phyloP scores from a whole-genome alignment of 2,888 invertebrate species.

The Latrodectus hesperus region DNA sequence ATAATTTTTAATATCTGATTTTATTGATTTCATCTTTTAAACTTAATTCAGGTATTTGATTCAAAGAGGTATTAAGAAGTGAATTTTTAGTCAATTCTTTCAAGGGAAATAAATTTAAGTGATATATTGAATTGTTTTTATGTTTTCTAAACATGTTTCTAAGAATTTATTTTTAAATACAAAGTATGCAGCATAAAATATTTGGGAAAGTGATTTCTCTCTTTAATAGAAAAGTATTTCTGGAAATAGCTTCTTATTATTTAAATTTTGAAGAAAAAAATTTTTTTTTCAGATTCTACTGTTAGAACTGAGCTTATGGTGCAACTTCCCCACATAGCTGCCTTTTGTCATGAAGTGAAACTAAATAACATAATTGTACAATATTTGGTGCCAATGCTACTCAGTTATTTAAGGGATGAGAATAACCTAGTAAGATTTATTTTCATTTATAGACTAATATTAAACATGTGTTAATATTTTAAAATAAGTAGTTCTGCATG shows the following conservation, averaged over 20 bases:
- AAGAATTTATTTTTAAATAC: too few relatives aligned
- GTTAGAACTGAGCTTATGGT: conserved; percentile 81
- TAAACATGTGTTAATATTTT: not conserved
- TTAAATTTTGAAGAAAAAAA: not conserved
- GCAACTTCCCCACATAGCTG: conserved; percentile 81
- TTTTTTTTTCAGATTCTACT: conserved; percentile 77
- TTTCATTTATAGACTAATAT: not conserved
- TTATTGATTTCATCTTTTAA: too few relatives aligned
- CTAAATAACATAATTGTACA: conserved; percentile 78
- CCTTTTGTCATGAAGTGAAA: conserved; percentile 78
- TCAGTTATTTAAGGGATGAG: conserved; percentile 79
- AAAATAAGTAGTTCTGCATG: not conserved
- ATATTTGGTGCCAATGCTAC: conserved; percentile 81
- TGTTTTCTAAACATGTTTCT: too few relatives aligned
- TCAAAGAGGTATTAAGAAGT: too few relatives aligned
- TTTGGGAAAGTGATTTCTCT: too few relatives aligned
- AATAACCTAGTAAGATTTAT: conserved; percentile 78
- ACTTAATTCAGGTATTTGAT: too few relatives aligned
- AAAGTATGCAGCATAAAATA: too few relatives aligned
- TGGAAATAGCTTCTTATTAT: too few relatives aligned
- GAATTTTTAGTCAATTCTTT: too few relatives aligned
- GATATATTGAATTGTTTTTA: too few relatives aligned
- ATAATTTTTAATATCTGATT: too few relatives aligned
- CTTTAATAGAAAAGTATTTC: not conserved
- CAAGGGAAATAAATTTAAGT: too few relatives aligned